Base-by-base conservation (phyloP, 2,797 vertebrate species). In the Anabacerthia variegaticeps region DNA sequence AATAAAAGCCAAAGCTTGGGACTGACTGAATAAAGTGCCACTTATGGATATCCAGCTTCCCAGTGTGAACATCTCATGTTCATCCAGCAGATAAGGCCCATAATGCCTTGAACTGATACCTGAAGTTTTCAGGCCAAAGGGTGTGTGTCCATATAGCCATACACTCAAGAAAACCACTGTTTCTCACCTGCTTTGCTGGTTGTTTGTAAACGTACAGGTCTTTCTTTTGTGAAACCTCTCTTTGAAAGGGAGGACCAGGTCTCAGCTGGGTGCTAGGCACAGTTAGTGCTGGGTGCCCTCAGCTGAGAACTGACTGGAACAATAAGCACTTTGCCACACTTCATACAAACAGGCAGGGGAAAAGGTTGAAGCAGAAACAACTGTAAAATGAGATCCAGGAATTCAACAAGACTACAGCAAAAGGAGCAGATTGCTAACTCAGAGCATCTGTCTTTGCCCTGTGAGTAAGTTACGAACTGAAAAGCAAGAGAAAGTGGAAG, bases 401-500 rank as follows among this genome's bases (percentile, higher is more conserved):
- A 88, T 88, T 68, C 85, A 41, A 76, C 68, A 22, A 66, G 83
- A 71, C 90, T 77, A 24, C 83, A 49, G 88, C 26, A 41, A 68
- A 85, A 66, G 80, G 82, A 87, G 69, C 67, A 52, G 80, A 37
- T 63, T 32, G 72, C 68, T 92, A 95, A 86, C 73, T 77, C 44
- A 1, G 63, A 96, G 93, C 92, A 89, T 96, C 74, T 97, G 95
- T 91, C 89, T 77, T 77, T 90, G 65, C 49, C 68, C 62, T 3
- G 2, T 26, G 56, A 89, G 59, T 91, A 95, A 95, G 91, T 97
- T 97, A 95, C 18, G 52, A 92, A 92, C 94, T 94, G 90, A 66
- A 88, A 95, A 96, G 91, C 72, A 92, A 82, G 94, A 85, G 96
- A 96, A 96, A 96, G 93, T 94, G 92, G 93, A 96, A 96, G 95